These are phyloP conservation scores for Microcebus griseorufus DNA, from an alignment of 2,113 vertebrate species.

Conservation along the genomic window DNA sequence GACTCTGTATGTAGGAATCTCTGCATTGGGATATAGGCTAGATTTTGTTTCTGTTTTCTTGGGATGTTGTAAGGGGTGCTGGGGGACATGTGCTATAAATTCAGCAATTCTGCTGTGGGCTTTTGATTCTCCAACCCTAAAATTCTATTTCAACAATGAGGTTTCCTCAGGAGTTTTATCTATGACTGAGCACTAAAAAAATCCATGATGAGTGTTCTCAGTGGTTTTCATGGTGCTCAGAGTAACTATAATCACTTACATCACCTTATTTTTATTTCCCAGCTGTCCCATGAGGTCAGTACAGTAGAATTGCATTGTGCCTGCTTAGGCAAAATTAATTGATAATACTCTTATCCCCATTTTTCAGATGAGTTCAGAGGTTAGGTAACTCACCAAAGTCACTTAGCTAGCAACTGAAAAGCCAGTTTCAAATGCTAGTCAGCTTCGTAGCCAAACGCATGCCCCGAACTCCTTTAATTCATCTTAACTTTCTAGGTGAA, in stretches of 20 bases:
- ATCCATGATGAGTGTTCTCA: neutral
- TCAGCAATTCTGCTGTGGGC: neutral
- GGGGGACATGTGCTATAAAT: neutral
- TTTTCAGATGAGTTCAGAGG: constrained; percentile 39
- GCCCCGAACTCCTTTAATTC: neutral
- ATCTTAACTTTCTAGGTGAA: constrained; percentile 12
- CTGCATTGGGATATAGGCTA: neutral
- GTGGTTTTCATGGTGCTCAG: neutral
- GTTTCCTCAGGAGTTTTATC: neutral
- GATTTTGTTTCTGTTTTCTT: constrained; percentile 26
- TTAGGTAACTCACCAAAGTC: constrained; percentile 9
- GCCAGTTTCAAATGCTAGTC: neutral
- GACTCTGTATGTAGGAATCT: neutral
- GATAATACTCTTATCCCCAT: neutral
- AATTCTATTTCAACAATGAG: neutral
- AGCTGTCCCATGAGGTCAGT: neutral
- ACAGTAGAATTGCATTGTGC: neutral
- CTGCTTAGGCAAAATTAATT: constrained; percentile 31
- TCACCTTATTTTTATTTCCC: constrained; percentile 24
- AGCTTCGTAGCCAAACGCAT: neutral
- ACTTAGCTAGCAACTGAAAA: constrained; percentile 34
- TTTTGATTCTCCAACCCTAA: constrained; percentile 22
- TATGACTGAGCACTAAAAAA: neutral
- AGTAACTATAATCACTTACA: constrained; percentile 24
- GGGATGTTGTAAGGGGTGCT: neutral